A percentile compares a stretch with the other conserved stretches of the same genome.
These are phyloP conservation scores for Clarias platycephalus DNA, from an alignment of 2,797 vertebrate species.

Conservation along the genomic window DNA sequence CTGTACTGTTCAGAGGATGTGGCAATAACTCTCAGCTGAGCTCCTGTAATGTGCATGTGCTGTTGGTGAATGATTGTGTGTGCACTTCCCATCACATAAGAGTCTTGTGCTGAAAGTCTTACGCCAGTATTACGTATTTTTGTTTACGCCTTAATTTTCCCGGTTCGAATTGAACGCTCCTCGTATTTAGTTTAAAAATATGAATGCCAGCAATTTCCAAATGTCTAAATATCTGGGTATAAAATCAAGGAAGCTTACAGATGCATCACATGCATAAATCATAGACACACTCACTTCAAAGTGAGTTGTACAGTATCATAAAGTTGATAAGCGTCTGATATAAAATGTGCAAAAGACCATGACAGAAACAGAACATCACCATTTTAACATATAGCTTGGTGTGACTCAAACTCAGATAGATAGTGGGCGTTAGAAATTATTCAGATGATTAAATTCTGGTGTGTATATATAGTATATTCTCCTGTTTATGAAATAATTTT, in stretches of 20 bases:
- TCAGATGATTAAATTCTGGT: constrained; percentile 1
- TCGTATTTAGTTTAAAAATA: not conserved
- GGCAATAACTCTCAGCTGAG: too few relatives aligned
- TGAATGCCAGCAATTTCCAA: not conserved
- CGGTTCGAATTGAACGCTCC: too few relatives aligned
- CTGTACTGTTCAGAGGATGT: too few relatives aligned
- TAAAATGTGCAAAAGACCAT: not conserved
- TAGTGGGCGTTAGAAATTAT: constrained; percentile 10
- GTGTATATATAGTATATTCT: not conserved
- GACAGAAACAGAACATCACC: not conserved
- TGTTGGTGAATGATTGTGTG: too few relatives aligned
- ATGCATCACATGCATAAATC: not conserved
- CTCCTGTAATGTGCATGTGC: too few relatives aligned
- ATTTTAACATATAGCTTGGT: not conserved
- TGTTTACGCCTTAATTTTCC: too few relatives aligned
- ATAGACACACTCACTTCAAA: not conserved
- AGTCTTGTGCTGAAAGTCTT: too few relatives aligned
- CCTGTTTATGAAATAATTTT: not conserved
- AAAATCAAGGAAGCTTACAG: not conserved
- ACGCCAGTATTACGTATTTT: too few relatives aligned
- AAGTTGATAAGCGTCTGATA: not conserved
- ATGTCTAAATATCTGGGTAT: not conserved
- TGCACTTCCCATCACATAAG: too few relatives aligned
- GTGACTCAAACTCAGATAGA: constrained; percentile 10
- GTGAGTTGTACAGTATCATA: not conserved